Percentiles rank a stretch among this genome's conserved stretches.
phyloP scores from a whole-genome alignment of 2,113 vertebrate genomes.

The Spermophilus dauricus region DNA sequence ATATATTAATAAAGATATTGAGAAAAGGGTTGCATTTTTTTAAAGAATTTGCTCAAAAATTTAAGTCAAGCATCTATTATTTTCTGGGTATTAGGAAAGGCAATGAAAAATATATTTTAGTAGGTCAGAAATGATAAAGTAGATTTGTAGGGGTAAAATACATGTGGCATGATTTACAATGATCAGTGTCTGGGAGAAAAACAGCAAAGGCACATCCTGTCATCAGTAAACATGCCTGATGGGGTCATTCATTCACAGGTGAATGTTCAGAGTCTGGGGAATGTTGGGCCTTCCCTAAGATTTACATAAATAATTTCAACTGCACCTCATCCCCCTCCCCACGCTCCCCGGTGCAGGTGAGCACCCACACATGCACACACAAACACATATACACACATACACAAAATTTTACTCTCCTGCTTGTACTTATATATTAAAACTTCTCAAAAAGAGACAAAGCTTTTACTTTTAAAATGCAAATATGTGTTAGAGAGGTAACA shows the following conservation, averaged over 20 bases:
- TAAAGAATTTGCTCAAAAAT: neutral
- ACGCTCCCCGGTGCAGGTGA: neutral
- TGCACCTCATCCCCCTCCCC: neutral
- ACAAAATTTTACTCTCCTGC: neutral
- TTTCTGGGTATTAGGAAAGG: neutral
- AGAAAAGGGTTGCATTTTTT: neutral
- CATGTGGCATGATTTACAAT: neutral
- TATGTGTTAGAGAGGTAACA: neutral
- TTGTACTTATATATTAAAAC: neutral
- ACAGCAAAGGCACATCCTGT: neutral
- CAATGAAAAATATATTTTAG: neutral
- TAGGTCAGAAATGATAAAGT: neutral
- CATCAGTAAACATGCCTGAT: neutral
- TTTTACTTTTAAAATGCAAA: constrained; percentile 57
- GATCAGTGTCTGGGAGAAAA: neutral
- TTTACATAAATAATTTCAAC: neutral
- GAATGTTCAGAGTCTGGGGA: neutral
- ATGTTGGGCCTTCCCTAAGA: neutral
- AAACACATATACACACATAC: neutral
- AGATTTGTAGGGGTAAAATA: neutral
- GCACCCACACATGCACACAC: too few relatives aligned
- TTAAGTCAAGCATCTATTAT: neutral
- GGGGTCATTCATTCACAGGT: neutral
- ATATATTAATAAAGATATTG: neutral
- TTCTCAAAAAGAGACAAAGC: neutral